These are phyloP conservation scores for Paracentrotus lividus DNA, from an alignment of 53 echinoderm and acorn worm species.

Conservation along the genomic window DNA sequence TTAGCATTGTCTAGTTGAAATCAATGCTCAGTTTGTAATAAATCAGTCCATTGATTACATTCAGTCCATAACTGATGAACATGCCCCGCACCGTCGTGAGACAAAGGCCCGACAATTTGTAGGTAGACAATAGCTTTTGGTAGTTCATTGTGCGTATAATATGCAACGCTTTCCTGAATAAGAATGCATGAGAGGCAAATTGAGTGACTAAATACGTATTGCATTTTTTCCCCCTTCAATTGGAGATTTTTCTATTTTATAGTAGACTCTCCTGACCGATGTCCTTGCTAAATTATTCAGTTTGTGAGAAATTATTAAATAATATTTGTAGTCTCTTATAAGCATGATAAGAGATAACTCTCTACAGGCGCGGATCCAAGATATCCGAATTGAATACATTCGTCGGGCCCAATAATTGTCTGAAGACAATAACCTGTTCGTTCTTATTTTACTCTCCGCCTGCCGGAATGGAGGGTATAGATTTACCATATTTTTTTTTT, in stretches of 20 bases:
- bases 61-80: background rate
- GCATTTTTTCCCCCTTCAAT: background rate
- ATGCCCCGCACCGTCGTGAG: background rate
- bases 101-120: background rate
- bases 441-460: too few relatives aligned
- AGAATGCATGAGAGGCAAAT: background rate
- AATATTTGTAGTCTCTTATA: too few relatives aligned
- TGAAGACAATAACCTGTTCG: too few relatives aligned
- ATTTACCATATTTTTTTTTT: too few relatives aligned
- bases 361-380: too few relatives aligned
- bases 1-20: background rate
- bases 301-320: background rate
- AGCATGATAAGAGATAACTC: too few relatives aligned
- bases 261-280: background rate
- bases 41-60: background rate
- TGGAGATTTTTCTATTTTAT: background rate
- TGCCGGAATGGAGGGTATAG: too few relatives aligned
- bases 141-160: background rate
- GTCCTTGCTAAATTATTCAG: slow-evolving; percentile 3
- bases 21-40: background rate
- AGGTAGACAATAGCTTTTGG: background rate
- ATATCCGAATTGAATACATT: too few relatives aligned
- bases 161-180: background rate
- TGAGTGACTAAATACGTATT: slow-evolving; percentile 8
- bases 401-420: too few relatives aligned